Evolutionary conservation across 2,797 vertebrate genomes (phyloP).

Genomic region (Sebastes steindachneri): DNA sequence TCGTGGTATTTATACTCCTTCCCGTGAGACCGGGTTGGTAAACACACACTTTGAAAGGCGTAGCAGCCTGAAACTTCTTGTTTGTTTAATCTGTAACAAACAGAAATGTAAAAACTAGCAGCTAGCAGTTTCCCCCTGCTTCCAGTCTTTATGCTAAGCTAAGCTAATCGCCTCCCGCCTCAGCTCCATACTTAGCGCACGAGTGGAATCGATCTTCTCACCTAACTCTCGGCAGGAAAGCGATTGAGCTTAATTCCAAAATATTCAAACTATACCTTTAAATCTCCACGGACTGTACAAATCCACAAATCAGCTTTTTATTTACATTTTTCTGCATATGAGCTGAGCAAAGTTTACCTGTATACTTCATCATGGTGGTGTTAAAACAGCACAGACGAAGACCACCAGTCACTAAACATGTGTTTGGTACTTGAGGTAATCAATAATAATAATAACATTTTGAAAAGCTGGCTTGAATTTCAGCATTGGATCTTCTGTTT

Average conservation of each 20-base stretch:
- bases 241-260: background rate
- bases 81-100: background rate
- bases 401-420: constrained; percentile 26
- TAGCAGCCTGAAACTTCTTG: background rate
- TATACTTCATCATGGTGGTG: background rate
- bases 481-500: constrained; percentile 29
- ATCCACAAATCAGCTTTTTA: constrained; percentile 12
- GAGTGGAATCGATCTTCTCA: background rate
- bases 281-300: constrained; percentile 12
- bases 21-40: too few species aligned
- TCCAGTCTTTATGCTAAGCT: constrained; percentile 1
- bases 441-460: constrained; percentile 23
- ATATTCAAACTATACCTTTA: background rate
- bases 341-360: background rate
- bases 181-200: background rate
- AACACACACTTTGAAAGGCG: background rate
- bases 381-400: constrained; percentile 31
- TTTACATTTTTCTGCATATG: constrained; percentile 15
- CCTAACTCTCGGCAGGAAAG: background rate
- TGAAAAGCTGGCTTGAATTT: constrained; percentile 38
- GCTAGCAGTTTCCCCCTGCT: background rate
- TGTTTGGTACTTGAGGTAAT: constrained; percentile 59
- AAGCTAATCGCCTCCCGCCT: background rate
- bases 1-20: too few species aligned
- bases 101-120: background rate